A percentile compares a stretch with the other conserved stretches of the same genome.
These are phyloP conservation scores for Phodopus roborovskii DNA, from an alignment of 2,113 vertebrate genomes.

Conservation along the genomic window DNA sequence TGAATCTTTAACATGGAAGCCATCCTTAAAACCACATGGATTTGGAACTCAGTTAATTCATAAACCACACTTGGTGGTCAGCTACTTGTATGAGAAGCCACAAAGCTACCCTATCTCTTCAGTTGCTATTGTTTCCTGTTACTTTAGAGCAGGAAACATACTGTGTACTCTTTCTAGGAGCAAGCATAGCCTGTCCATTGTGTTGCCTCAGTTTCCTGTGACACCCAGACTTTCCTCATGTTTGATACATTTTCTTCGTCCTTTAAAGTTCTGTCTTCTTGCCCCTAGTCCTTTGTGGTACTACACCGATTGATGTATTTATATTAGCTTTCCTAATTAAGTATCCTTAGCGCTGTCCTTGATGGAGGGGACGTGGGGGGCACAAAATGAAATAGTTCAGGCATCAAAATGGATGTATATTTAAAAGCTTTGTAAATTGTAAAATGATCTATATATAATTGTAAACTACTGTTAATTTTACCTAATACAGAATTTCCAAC, in stretches of 20 bases:
- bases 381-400: constrained; percentile 56
- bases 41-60: constrained; percentile 66
- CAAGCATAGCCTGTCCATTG: not conserved
- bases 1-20: constrained; percentile 55
- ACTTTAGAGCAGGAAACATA: constrained; percentile 25
- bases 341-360: constrained; percentile 42
- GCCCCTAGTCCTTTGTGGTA: constrained; percentile 40
- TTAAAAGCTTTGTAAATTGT: constrained; percentile 74
- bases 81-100: constrained; percentile 55
- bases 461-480: constrained; percentile 76
- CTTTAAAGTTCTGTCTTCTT: constrained; percentile 23
- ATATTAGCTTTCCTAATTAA: constrained; percentile 41
- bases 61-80: constrained; percentile 55
- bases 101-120: constrained; percentile 49
- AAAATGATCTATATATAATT: constrained; percentile 72
- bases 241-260: constrained; percentile 35
- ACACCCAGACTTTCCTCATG: constrained; percentile 30
- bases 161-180: not conserved
- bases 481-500: constrained; percentile 76
- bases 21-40: constrained; percentile 13
- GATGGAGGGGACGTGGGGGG: constrained; percentile 38
- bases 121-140: constrained; percentile 45
- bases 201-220: not conserved
- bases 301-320: constrained; percentile 38
- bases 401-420: constrained; percentile 68